A percentile compares a stretch with the other conserved stretches of the same genome.
phyloP scores from a whole-genome alignment of 2,888 invertebrate species.

The Aleiodes alternator region DNA sequence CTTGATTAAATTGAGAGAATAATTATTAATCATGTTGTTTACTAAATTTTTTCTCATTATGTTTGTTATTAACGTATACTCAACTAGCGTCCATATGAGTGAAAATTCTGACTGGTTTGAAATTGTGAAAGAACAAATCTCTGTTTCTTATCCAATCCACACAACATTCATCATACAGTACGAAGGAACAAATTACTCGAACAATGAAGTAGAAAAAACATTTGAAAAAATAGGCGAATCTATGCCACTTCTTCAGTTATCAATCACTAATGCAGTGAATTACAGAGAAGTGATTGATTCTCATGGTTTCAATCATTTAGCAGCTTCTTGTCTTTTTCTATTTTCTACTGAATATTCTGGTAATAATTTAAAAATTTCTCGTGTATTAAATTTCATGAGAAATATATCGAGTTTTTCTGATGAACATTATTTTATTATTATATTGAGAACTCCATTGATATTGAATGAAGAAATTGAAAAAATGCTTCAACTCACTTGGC shows the following conservation, averaged over 20 bases:
- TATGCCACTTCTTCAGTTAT: no score
- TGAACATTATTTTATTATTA: conserved; percentile 15
- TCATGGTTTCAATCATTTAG: not conserved
- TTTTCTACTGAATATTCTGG: not conserved
- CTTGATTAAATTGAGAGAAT: no score
- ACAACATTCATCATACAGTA: no score
- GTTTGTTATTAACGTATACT: no score
- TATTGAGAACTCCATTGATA: not conserved
- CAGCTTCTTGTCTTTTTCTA: not conserved
- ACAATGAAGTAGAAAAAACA: not conserved
- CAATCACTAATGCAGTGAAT: no score
- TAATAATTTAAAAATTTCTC: not conserved
- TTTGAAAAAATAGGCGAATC: not conserved
- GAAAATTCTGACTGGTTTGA: no score
- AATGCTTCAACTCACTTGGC: not conserved
- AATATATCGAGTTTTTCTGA: not conserved
- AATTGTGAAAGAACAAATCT: no score
- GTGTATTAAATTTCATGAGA: not conserved
- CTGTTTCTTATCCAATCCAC: no score
- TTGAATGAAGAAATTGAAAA: not conserved
- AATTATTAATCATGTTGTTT: no score
- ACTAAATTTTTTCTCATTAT: no score
- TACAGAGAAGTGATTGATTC: no score
- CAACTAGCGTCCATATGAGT: no score
- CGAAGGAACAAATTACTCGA: not conserved